Percentiles rank a stretch among this genome's conserved stretches.
Conservation (phyloP, 2,888 invertebrate species). For the Volucella inflata region DNA sequence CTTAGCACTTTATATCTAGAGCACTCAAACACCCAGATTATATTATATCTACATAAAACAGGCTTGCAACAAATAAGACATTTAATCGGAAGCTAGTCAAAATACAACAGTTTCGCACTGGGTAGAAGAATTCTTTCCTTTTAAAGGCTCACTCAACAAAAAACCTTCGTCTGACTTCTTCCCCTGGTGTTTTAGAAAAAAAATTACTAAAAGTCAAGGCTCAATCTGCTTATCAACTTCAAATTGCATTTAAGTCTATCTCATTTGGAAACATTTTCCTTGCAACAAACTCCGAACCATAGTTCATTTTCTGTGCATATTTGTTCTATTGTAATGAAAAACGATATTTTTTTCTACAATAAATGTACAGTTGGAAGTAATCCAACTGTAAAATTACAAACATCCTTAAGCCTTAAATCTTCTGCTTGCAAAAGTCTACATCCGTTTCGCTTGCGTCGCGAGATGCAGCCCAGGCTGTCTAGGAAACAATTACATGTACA, state of each 20-base stretch:
- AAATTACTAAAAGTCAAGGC: too few species aligned
- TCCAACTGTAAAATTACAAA: slow-evolving; percentile 57
- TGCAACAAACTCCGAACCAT: background rate
- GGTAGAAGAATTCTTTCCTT: too few species aligned
- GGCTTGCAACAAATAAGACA: too few species aligned
- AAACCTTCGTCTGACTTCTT: too few species aligned
- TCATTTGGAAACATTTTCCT: background rate
- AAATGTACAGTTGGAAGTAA: slow-evolving; percentile 19
- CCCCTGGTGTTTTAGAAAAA: too few species aligned
- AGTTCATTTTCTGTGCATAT: background rate
- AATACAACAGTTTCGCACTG: too few species aligned
- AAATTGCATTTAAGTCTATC: background rate
- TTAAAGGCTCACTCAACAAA: too few species aligned
- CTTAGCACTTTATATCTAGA: too few species aligned
- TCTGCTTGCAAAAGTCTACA: background rate
- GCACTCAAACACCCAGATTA: too few species aligned
- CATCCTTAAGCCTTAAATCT: slow-evolving; percentile 32
- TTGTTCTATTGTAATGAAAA: background rate
- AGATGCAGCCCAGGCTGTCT: background rate
- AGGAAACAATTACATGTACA: slow-evolving; percentile 43
- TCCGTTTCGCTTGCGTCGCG: background rate
- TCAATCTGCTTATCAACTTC: background rate
- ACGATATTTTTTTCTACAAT: background rate
- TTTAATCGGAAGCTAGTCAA: too few species aligned
- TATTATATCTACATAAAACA: too few species aligned